These are phyloP conservation scores for Linepithema humile DNA, from an alignment of 1,140 invertebrate genomes.

Conservation along the genomic window DNA sequence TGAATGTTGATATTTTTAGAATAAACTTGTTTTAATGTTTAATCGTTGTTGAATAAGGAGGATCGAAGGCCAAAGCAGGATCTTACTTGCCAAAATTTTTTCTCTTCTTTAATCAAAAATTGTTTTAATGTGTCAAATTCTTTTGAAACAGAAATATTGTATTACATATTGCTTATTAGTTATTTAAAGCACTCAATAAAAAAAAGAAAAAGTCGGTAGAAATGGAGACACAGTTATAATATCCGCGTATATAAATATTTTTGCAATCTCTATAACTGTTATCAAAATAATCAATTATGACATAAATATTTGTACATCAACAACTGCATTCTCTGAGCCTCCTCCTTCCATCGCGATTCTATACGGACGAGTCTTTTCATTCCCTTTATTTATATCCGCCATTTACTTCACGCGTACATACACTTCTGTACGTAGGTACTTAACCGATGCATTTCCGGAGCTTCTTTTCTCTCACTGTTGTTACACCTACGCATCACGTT, in stretches of 20 bases:
- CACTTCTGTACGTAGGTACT: background rate
- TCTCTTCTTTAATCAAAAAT: slow-evolving; percentile 5
- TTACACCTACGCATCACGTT: slow-evolving; percentile 69
- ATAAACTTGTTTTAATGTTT: too few relatives aligned
- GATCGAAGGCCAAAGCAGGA: too few relatives aligned
- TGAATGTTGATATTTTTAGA: too few relatives aligned
- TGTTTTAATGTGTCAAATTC: background rate
- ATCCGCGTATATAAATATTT: too few relatives aligned
- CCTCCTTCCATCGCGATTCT: too few relatives aligned
- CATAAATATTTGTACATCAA: background rate
- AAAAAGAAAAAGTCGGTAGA: background rate
- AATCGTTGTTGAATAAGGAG: too few relatives aligned
- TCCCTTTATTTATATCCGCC: background rate
- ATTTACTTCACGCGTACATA: background rate
- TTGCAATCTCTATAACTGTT: background rate
- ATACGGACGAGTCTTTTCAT: background rate
- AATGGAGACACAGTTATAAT: background rate
- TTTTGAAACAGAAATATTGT: background rate
- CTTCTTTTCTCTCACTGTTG: slow-evolving; percentile 49
- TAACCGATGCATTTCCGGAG: slow-evolving; percentile 39
- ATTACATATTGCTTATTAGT: background rate
- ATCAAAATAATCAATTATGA: background rate
- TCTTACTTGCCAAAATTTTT: too few relatives aligned
- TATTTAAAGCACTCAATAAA: background rate
- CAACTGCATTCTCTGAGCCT: background rate